A percentile compares a stretch with the other conserved stretches of the same genome.
Evolutionary conservation across 2,797 vertebrate species (phyloP).

Genomic region (Sparidentex hasta): DNA sequence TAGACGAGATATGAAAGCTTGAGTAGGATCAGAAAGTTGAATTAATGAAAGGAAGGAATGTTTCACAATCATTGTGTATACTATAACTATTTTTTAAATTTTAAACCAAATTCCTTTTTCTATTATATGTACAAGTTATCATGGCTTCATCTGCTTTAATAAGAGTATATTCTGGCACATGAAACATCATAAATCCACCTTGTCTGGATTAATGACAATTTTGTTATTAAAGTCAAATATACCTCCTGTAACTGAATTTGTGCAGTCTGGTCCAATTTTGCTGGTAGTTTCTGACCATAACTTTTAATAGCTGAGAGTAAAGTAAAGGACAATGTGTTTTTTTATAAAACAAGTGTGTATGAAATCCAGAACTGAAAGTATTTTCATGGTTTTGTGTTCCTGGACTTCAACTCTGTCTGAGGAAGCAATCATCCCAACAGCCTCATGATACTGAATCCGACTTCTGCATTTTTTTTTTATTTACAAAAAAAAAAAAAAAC

Average conservation of each 20-base stretch:
- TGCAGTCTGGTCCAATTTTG: neutral
- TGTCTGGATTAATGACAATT: too few relatives aligned
- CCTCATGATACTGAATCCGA: neutral
- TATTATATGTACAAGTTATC: neutral
- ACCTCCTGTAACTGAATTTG: neutral
- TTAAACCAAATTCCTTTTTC: neutral
- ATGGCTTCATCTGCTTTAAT: neutral
- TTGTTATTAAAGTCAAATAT: neutral
- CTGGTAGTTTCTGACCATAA: neutral
- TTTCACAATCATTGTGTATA: neutral
- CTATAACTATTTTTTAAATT: neutral
- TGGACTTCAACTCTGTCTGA: neutral
- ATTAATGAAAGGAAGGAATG: neutral
- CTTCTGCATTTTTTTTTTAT: slow-evolving; percentile 31
- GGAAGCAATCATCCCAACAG: neutral
- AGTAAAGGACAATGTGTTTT: neutral
- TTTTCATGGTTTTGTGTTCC: neutral
- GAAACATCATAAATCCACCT: neutral
- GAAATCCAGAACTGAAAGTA: slow-evolving; percentile 3
- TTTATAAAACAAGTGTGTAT: too few relatives aligned
- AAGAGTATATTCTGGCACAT: neutral
- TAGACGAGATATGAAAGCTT: slow-evolving; percentile 26
- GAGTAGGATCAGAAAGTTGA: neutral
- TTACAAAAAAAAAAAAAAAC: too few relatives aligned
- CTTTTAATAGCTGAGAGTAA: neutral